phyloP scores from a whole-genome alignment of 2,113 vertebrate genomes.

The Myrmecobius fasciatus region DNA sequence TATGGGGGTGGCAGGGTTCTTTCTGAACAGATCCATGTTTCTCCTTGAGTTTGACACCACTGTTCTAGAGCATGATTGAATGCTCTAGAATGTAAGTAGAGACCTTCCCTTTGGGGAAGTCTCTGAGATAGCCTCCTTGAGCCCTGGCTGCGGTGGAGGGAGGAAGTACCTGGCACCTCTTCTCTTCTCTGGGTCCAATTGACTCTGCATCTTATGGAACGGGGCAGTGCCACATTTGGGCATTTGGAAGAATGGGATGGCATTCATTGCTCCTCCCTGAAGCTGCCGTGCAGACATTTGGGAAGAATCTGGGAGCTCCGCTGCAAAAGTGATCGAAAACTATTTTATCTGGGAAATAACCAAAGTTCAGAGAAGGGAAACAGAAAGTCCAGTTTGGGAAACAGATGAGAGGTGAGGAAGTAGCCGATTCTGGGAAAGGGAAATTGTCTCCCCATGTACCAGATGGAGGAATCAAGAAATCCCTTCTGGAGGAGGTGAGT shows the following conservation, averaged over 20 bases:
- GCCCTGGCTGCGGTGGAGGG: background rate
- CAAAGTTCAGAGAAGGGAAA: background rate
- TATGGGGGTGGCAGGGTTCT: background rate
- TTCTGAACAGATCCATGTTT: background rate
- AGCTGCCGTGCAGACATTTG: background rate
- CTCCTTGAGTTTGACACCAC: background rate
- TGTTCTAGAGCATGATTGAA: background rate
- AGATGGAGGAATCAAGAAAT: background rate
- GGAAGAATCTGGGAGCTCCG: background rate
- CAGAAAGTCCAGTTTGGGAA: background rate
- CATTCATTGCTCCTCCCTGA: background rate
- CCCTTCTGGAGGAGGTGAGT: background rate
- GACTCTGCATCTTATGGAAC: background rate
- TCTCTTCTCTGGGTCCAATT: background rate
- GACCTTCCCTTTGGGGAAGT: background rate
- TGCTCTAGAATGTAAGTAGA: background rate
- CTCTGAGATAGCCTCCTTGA: background rate
- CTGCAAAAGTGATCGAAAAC: background rate
- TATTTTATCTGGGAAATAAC: background rate
- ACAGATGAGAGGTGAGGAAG: background rate
- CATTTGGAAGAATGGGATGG: background rate
- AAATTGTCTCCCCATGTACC: background rate
- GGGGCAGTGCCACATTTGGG: background rate
- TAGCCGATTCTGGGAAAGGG: background rate
- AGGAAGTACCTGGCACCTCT: background rate